Evolutionary conservation across 1,140 invertebrate genomes (phyloP), one percentile per base, ranked within the genome.

Genomic region (Drosophila sturtevanti): DNA sequence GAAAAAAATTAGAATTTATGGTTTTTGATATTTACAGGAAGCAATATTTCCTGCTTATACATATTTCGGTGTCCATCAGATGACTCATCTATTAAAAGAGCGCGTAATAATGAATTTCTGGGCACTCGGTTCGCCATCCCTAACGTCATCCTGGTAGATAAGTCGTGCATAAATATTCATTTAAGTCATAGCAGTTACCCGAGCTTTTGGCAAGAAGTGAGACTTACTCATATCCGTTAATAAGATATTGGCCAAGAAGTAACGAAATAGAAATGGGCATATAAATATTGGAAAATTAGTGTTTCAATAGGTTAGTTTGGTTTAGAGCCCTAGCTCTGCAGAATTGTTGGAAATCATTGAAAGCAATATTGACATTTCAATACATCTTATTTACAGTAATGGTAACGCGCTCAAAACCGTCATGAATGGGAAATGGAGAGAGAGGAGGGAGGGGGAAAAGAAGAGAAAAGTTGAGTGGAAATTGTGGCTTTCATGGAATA

Each of bases 341-440:
- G 73, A 52, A 68, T 63, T 67, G 79, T 73, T 79, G 70, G 12
- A 48, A 74, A 44, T 67, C 72, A 81, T 79, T 69, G 82, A 81
- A 68, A 87, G 75, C 81, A 68, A 69, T 81, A 87, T 87, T 81
- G 82, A 86, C 81, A 87, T 77, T 87, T 86, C 79, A 86, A 86
- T 87, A 82, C 72, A 62, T 69, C 79, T 78, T 75, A 86, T 86
- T 81, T 87, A 79, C 81, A 81, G 81, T 86, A 87, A 86, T 78
- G 79, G 59, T 70, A 54, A 70, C 63, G 44, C 68, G 41, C 35
- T 65, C 48, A 63, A 31, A 38, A 14, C 37, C 59, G 22, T 4
- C 27, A 0, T 11, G 14, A n/a, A 5, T 4, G 7, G 12, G 5
- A 16, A 12, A 21, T 14, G 21, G 7, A 11, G 16, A 11, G 7